Evolutionary conservation across 2,888 invertebrate species (phyloP).

Genomic region (Scaptomyza flava): DNA sequence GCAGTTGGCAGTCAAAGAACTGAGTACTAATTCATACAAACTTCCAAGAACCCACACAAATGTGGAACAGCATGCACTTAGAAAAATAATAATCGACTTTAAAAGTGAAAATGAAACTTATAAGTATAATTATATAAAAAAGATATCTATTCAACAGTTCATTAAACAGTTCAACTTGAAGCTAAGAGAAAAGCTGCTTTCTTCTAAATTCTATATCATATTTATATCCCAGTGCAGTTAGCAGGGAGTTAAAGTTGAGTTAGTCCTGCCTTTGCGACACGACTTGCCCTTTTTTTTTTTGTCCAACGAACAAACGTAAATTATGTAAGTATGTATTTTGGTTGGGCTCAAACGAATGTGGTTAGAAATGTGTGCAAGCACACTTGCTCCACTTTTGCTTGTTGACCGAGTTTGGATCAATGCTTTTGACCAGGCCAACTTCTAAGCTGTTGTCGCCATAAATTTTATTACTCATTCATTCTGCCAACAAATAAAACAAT

Average conservation of each 20-base stretch:
- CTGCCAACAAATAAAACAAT: background rate
- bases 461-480: background rate
- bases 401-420: slow-evolving; percentile 49
- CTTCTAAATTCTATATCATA: too few relatives aligned
- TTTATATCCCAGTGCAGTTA: slow-evolving; percentile 8
- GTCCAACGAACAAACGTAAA: slow-evolving; percentile 23
- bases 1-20: slow-evolving; percentile 38
- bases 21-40: slow-evolving; percentile 25
- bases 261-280: slow-evolving; percentile 20
- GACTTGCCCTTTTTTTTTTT: slow-evolving; percentile 18
- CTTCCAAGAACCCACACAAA: slow-evolving; percentile 7
- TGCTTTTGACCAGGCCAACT: slow-evolving; percentile 29
- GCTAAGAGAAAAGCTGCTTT: too few relatives aligned
- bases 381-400: slow-evolving; percentile 16
- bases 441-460: slow-evolving; percentile 1
- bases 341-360: slow-evolving; percentile 19
- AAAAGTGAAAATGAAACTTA: background rate
- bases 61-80: slow-evolving; percentile 48
- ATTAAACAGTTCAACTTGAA: too few relatives aligned
- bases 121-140: too few relatives aligned
- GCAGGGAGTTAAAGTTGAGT: slow-evolving; percentile 3
- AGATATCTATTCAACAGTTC: too few relatives aligned
- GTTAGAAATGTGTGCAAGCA: slow-evolving; percentile 3
- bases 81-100: background rate
- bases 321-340: slow-evolving; percentile 31